Evolutionary conservation across 2,113 vertebrate genomes (phyloP), one percentile per base, ranked within the genome.

Genomic region (Carassius auratus): DNA sequence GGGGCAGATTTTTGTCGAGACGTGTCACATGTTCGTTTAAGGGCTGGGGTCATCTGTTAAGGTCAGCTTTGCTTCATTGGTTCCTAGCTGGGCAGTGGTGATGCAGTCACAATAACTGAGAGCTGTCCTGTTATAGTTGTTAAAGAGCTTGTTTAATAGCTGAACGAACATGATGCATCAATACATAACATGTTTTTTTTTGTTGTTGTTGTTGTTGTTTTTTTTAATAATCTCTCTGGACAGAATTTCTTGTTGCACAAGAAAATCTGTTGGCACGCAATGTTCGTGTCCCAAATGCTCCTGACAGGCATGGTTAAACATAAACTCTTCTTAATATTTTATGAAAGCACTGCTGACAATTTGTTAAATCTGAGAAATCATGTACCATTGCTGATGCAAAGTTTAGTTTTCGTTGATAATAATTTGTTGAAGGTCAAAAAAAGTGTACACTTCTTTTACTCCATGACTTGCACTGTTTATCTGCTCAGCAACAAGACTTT

Each of bases 291-390:
- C 45, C 45, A 33, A 82, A 52, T 82, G 80, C 48, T 36, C 45
- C 55, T 69, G 80, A 69, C 80, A 82, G 64, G 80, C 45, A 36
- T 36, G 64, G 64, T 21, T 66, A 66, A 81, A 81, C 78, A 64
- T 48, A 66, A 64, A 26, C 50, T 30, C 26, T 52, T 36, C 50
- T 69, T 69, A 82, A 82, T 82, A 69, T 82, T 82, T 68, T 36
- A 82, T 0, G 12, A 82, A 82, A 42, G 17, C 15, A 50, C 8
- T 69, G 26, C 23, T 69, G 80, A n/a, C 64, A 69, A 52, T 69
- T 52, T n/a, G 19, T 30, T 50, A 10, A 81, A 66, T 21, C 66
- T 45, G 61, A 17, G 59, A 50, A 66, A 81, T 17, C 3, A 12
- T 66, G 26, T 77, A 33, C 9, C 2, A 2, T 26, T 48, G 42